Evolutionary conservation across 2,113 vertebrate species (phyloP), one percentile per base, ranked within the genome.

Genomic region (Patagioenas fasciata): DNA sequence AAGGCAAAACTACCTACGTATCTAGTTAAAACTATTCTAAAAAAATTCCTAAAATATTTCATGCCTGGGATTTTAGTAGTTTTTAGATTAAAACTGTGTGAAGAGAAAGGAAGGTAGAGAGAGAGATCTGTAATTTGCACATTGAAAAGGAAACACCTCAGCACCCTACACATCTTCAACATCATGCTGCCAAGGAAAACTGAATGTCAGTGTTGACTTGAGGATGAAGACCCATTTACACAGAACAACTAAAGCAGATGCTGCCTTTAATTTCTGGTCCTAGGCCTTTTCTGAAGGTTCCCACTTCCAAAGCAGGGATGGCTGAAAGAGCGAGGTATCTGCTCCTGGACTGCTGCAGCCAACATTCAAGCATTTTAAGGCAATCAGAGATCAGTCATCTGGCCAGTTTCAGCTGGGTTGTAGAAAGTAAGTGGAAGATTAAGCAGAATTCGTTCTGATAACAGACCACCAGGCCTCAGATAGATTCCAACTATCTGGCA

Each of bases 161-260:
- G 4, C 18, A 54, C 38, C n/a, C 10, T 85, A 28, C 11, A 31
- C 0, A 0, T 56, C 56, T 91, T 91, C 64, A 62, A 44, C 10
- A 40, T 34, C 51, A 87, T n/a, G 25, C 34, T 88, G 40, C 28
- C 36, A 31, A 62, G 77, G 47, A 88, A 92, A 70, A 14, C 7
- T 64, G 10, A 15, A 36, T 60, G 9, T 31, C 51, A 58, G 13
- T 0, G 0, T 62, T 77, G 36, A 54, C 28, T n/a, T 0, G 0
- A 74, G 47, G 8, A n/a, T 50, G 67, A 69, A 34, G 40, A 65
- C 26, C 50, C 8, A 11, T 31, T 78, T 53, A 70, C 36, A 18
- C 18, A 80, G 57, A 86, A 28, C 13, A 78, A 26, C 13, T 85
- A 18, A 69, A 92, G 38, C 6, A 74, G 11, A 21, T 18, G 38